Base-by-base conservation (phyloP, 1,140 invertebrate species). In the Colletes gigas region DNA sequence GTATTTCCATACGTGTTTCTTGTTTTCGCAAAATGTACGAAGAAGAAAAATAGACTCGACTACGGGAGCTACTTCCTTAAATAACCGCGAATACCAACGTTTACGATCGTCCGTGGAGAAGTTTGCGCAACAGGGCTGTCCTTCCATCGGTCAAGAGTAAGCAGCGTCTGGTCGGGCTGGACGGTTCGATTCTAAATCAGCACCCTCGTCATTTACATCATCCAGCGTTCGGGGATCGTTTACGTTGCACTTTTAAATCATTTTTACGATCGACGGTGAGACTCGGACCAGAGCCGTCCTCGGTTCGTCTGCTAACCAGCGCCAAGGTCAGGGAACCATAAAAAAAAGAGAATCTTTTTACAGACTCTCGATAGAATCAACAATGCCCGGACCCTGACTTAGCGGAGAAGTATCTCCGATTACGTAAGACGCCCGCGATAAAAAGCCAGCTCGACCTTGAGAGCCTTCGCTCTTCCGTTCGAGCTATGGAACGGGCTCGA, bases 231-330 rank as follows among this genome's bases (percentile, higher is more conserved):
- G 17, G 10, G 30, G 30, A 14, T 8, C 57, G 65, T 81, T 77
- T 69, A 62, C 17, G 44, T 50, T 63, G 73, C 65, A 76, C 47
- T 74, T 76, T 81, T 69, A 77, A 77, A 81, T 77, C 73, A 70
- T n/a, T 63, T 77, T 81, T 81, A 77, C 79, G 72, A 77, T 14
- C 62, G 71, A 17, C 54, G 47, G 44, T 17, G n/a, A 59, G 70
- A 19, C 52, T 21, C 54, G 70, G 60, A 52, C 41, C 68, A 19
- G 52, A 41, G n/a, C 30, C 52, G 15, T 50, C 71, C 47, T 10
- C 21, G 54, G 50, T 30, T 19, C n/a, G 66, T 14, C n/a, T 14
- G 39, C 50, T 21, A 57, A 41, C 50, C 7, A 8, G 12, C 65
- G 14, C 39, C 52, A 66, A 74, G 70, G 78, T 77, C 75, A 19